Conservation (phyloP, 2,113 vertebrate species). For the Orycteropus afer region DNA sequence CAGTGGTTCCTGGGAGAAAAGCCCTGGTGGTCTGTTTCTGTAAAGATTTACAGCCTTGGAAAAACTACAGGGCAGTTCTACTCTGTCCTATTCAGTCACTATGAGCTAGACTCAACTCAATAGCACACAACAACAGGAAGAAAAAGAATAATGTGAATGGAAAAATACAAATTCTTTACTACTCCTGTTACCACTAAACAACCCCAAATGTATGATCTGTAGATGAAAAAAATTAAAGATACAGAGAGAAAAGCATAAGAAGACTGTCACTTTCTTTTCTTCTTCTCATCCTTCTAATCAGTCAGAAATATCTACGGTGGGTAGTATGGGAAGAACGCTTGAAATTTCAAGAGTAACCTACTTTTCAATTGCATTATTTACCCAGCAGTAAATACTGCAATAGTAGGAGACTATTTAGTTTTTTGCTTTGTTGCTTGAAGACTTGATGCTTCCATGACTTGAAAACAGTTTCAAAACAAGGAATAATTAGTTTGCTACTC, state of each 20-base stretch:
- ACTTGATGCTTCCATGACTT: background rate
- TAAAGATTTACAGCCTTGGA: background rate
- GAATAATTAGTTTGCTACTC: background rate
- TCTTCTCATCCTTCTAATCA: background rate
- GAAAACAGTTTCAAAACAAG: background rate
- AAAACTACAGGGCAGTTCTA: background rate
- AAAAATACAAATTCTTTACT: background rate
- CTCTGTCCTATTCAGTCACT: background rate
- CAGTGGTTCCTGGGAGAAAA: background rate
- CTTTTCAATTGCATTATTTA: background rate
- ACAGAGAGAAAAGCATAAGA: background rate
- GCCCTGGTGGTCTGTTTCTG: background rate
- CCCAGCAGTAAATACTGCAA: no score
- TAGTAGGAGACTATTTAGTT: no score
- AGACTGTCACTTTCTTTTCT: accelerated
- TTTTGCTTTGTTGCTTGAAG: background rate
- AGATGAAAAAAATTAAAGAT: background rate
- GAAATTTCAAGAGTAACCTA: background rate
- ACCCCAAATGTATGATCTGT: background rate
- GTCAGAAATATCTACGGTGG: background rate
- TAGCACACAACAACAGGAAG: background rate
- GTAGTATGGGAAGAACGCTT: accelerated
- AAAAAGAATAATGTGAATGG: background rate
- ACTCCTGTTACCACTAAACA: background rate
- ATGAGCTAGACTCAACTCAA: background rate